Percentiles rank a stretch among this genome's conserved stretches.
phyloP scores from a whole-genome alignment of 1,140 invertebrate species.

The Orussus abietinus region DNA sequence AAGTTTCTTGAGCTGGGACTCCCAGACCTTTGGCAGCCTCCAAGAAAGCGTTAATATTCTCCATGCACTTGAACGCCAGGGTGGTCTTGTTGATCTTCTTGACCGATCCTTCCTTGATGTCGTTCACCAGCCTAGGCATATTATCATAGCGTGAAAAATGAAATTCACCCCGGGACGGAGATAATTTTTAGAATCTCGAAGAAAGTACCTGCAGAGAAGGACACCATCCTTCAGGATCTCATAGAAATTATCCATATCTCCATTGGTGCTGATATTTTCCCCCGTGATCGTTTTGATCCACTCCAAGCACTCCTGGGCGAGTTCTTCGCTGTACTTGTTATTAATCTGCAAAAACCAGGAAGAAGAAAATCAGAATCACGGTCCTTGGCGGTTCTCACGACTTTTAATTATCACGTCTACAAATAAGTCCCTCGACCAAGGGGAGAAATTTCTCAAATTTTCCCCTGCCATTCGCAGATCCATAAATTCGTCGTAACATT shows the following conservation, averaged over 20 bases:
- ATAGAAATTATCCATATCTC: constrained; percentile 90
- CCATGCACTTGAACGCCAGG: constrained; percentile 98
- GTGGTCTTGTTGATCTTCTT: constrained; percentile 83
- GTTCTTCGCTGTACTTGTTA: constrained; percentile 91
- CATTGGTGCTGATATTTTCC: constrained; percentile 74
- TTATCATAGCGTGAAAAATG: constrained; percentile 6
- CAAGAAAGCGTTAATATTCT: constrained; percentile 95
- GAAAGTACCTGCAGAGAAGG: constrained; percentile 76
- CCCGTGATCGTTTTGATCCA: constrained; percentile 84
- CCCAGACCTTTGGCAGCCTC: constrained; percentile 82
- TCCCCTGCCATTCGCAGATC: too few species aligned
- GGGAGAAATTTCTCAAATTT: too few species aligned
- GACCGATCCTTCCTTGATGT: constrained; percentile 71
- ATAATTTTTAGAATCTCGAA: constrained; percentile 8
- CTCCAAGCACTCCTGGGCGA: constrained; percentile 83
- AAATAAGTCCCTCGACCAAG: too few species aligned
- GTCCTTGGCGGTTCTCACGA: too few species aligned
- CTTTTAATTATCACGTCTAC: too few species aligned
- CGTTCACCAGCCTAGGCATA: constrained; percentile 68
- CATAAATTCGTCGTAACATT: too few species aligned
- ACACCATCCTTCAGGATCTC: constrained; percentile 83
- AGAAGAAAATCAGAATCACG: too few species aligned
- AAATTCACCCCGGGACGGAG: constrained; percentile 2
- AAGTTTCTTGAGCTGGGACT: constrained; percentile 90
- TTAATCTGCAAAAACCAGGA: constrained; percentile 82